A percentile compares a stretch with the other conserved stretches of the same genome.
These are phyloP conservation scores for Macrobrachium rosenbergii DNA, from an alignment of 1,140 invertebrate genomes.

Conservation along the genomic window DNA sequence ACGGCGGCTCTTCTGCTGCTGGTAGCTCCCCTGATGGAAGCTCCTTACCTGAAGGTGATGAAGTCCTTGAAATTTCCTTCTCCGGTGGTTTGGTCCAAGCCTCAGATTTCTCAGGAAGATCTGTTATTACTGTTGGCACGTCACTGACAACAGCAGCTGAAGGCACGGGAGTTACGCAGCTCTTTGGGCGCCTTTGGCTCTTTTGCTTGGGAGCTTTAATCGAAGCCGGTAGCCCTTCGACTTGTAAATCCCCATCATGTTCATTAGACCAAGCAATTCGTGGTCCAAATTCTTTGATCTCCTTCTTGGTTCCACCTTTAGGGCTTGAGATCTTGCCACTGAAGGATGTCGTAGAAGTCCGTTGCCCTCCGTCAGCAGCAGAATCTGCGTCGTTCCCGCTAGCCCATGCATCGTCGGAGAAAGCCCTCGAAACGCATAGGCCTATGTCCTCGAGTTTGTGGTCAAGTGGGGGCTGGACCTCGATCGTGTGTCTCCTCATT, in stretches of 20 bases:
- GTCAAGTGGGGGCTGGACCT: background rate
- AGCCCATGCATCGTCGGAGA: constrained; percentile 11
- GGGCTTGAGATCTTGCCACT: background rate
- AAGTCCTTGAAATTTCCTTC: background rate
- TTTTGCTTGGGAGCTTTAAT: background rate
- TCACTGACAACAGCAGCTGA: background rate
- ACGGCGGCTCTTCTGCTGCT: too few relatives aligned
- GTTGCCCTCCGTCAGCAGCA: background rate
- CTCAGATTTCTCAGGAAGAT: background rate
- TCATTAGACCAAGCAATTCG: background rate
- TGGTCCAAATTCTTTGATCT: background rate
- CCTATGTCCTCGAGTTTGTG: background rate
- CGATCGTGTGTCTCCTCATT: constrained; percentile 21
- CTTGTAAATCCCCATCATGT: background rate
- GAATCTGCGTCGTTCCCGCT: background rate
- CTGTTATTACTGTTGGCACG: background rate
- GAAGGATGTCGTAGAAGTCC: background rate
- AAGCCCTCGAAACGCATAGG: constrained; percentile 1
- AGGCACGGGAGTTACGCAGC: constrained; percentile 16
- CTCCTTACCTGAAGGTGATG: background rate
- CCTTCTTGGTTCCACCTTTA: background rate
- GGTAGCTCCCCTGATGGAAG: background rate
- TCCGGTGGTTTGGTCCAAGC: background rate
- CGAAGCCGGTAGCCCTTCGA: background rate
- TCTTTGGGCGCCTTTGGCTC: background rate